Evolutionary conservation across 2,888 invertebrate species (phyloP), one percentile per base, ranked within the genome.

Genomic region (Fragum fragum): DNA sequence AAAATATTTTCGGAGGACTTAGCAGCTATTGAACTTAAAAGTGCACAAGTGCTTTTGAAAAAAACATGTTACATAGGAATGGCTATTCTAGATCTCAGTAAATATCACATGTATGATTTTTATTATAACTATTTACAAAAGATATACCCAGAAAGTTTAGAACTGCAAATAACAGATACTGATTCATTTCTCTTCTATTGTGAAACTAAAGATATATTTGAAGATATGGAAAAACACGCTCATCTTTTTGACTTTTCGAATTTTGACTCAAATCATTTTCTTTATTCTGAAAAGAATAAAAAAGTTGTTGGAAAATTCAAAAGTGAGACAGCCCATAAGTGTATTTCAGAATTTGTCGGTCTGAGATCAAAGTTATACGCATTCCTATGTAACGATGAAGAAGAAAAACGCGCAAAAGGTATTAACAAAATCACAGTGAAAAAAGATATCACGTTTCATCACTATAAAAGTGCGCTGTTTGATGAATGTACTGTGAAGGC

Each of bases 81-180:
- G 76, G 69, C 47, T 26, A n/a, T 71, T 71, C 29, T 55, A 53
- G 95, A 95, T 71, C 29, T 95, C 32, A 93, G 91, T 0, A 95
- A 95, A 90, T 73, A 79, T 1, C 80, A 91, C 28, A 92, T 95
- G 88, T 95, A 94, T 80, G 91, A 93, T 61, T 94, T 94, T 57
- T 79, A 83, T 63, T 94, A 94, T 74, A 88, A 91, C 73, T 68
- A 79, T 26, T 36, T 84, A 23, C 76, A 84, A 53, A 1, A 14
- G 1, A 78, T 66, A 42, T 84, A 81, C 26, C 70, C 61, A 23
- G 1, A 52, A 0, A 74, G 28, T 0, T 57, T 66, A 23, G 53
- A 73, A 29, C 72, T 84, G 16, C 72, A 73, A 16, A 76, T 91
- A 52, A 83, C 81, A 1, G 86, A 86, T 42, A 86, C 86, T 2